Evolutionary conservation across 2,113 vertebrate genomes (phyloP).

Genomic region (Calidris pygmaea): DNA sequence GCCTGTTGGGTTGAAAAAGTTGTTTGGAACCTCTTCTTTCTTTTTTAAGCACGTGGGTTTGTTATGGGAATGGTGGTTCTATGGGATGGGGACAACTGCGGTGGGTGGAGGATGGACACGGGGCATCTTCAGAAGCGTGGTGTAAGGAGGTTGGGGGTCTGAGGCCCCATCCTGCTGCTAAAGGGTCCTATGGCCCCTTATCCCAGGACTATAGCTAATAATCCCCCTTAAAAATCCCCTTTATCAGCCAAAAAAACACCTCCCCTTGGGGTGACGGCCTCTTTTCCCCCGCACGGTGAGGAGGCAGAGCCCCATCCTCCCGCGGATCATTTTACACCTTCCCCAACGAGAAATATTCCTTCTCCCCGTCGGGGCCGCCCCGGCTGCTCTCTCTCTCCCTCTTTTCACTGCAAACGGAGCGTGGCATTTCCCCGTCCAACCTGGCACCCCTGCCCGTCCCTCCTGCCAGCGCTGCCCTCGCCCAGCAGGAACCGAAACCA

Average conservation of each 20-base stretch:
- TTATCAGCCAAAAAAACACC: rapidly evolving
- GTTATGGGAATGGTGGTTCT: background rate
- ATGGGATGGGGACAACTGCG: background rate
- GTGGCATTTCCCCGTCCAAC: background rate
- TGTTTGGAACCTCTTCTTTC: no score
- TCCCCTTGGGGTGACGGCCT: rapidly evolving
- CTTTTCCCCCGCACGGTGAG: rapidly evolving
- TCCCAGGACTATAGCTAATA: no score
- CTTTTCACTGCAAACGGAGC: background rate
- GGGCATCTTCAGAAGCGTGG: background rate
- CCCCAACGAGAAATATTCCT: rapidly evolving
- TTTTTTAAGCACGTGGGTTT: background rate
- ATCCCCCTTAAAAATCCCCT: background rate
- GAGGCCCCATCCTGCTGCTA: background rate
- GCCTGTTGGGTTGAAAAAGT: rapidly evolving
- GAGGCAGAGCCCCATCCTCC: background rate
- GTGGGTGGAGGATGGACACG: background rate
- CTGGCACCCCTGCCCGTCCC: background rate
- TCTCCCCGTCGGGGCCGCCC: background rate
- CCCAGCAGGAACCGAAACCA: background rate
- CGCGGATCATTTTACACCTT: background rate
- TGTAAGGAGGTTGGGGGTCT: background rate
- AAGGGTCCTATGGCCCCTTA: background rate
- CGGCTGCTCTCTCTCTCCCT: rapidly evolving
- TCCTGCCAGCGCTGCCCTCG: background rate